Evolutionary conservation across 2,113 vertebrate species (phyloP).

Genomic region (Gymnobelideus leadbeateri): DNA sequence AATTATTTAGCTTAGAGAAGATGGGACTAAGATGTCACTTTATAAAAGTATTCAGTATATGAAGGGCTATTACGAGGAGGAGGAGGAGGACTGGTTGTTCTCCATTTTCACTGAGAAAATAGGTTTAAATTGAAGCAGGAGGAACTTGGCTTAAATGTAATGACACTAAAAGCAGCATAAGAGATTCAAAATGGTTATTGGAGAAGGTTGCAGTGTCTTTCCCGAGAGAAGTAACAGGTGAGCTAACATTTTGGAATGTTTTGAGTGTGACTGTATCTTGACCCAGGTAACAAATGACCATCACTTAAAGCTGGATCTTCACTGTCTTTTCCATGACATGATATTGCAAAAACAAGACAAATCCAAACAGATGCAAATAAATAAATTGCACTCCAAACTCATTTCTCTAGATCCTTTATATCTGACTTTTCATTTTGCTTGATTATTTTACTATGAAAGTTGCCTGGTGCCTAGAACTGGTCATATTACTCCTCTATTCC

Average conservation of each 20-base stretch:
- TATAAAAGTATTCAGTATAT: constrained; percentile 9
- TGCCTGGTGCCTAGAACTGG: neutral
- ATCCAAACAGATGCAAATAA: neutral
- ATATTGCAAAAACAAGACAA: neutral
- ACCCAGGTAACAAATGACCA: neutral
- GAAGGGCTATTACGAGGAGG: constrained; percentile 17
- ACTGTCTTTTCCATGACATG: neutral
- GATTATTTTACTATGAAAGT: neutral
- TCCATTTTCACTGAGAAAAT: neutral
- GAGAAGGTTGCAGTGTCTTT: neutral
- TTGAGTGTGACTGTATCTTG: neutral
- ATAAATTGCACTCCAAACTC: neutral
- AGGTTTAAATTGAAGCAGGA: neutral
- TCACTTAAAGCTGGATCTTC: neutral
- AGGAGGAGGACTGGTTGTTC: neutral
- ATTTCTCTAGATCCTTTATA: neutral
- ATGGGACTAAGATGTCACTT: constrained; percentile 2
- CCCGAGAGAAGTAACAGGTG: neutral
- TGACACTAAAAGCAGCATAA: neutral
- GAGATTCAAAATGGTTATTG: constrained; percentile 16
- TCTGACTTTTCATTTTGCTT: neutral
- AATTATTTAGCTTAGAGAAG: neutral
- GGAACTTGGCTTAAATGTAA: neutral
- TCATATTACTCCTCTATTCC: neutral
- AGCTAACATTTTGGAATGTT: neutral